Percentiles rank a stretch among this genome's conserved stretches.
phyloP scores from a whole-genome alignment of 2,113 vertebrate species.

The Petrocephalus microphthalmus region DNA sequence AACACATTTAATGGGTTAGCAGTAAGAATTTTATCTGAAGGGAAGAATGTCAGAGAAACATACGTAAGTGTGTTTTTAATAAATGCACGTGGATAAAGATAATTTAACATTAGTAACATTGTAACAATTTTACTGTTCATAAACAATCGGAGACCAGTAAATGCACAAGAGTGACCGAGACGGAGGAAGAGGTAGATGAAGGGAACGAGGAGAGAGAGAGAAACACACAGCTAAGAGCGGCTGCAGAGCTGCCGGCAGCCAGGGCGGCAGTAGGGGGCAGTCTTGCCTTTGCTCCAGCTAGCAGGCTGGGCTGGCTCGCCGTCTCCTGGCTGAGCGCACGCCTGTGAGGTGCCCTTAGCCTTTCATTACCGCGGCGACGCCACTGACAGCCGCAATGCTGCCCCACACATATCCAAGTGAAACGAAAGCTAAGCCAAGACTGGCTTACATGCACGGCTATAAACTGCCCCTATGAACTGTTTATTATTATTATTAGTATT shows the following conservation, averaged over 20 bases:
- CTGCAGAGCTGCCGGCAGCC: neutral
- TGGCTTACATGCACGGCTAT: neutral
- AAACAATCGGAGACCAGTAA: neutral
- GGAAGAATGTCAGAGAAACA: too few species aligned
- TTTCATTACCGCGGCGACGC: neutral
- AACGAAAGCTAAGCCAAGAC: neutral
- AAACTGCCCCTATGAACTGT: neutral
- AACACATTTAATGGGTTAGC: neutral
- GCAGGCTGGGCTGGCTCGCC: neutral
- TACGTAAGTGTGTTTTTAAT: neutral
- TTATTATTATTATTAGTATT: neutral
- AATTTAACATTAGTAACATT: neutral
- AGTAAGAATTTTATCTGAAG: neutral
- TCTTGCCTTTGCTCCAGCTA: constrained; percentile 53
- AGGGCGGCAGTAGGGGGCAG: constrained; percentile 65
- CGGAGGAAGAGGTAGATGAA: constrained; percentile 28
- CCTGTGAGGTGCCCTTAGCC: neutral
- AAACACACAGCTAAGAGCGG: neutral
- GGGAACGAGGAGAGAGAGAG: neutral
- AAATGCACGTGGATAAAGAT: neutral
- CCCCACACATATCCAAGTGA: neutral
- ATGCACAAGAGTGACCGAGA: neutral
- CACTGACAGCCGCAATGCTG: neutral
- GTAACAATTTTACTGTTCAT: neutral
- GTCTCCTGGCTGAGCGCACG: neutral